A percentile compares a stretch with the other conserved stretches of the same genome.
phyloP scores from a whole-genome alignment of 2,113 vertebrate genomes.

The Probosciger aterrimus region DNA sequence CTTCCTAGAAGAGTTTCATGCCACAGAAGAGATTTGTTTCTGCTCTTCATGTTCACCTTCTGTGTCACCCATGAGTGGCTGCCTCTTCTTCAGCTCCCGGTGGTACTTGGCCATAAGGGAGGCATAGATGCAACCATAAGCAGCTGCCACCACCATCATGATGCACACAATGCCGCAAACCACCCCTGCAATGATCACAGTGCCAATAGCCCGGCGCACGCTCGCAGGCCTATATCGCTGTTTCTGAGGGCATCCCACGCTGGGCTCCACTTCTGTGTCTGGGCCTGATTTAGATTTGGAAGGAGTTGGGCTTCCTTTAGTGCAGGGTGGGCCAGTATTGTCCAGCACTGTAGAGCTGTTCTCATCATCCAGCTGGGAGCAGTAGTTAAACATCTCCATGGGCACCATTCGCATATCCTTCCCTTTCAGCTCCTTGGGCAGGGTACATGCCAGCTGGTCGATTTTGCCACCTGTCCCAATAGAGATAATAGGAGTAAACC shows the following conservation, averaged over 20 bases:
- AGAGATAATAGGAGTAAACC: conserved; percentile 8
- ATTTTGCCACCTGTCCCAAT: conserved; percentile 85
- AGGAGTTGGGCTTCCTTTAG: conserved; percentile 73
- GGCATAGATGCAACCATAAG: conserved; percentile 97
- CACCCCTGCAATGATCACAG: conserved; percentile 94
- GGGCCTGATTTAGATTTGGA: conserved; percentile 68
- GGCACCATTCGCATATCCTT: conserved; percentile 94
- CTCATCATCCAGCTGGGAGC: conserved; percentile 92
- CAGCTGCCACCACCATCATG: conserved; percentile 98
- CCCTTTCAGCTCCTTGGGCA: conserved; percentile 95
- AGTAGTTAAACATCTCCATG: conserved; percentile 99
- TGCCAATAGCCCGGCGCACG: conserved; percentile 93
- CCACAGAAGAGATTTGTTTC: conserved; percentile 97
- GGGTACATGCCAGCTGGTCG: conserved; percentile 93
- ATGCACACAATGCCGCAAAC: conserved; percentile 97
- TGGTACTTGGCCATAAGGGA: conserved; percentile 99
- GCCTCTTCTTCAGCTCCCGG: conserved; percentile 95
- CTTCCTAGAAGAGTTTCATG: conserved; percentile 72
- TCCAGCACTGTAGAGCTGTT: conserved; percentile 78
- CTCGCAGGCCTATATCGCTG: conserved; percentile 89
- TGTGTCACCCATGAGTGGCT: conserved; percentile 94
- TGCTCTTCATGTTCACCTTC: conserved; percentile 91
- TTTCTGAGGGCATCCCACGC: conserved; percentile 77
- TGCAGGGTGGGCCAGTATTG: conserved; percentile 83
- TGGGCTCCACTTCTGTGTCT: conserved; percentile 72